phyloP scores from a whole-genome alignment of 1,140 invertebrate species.

The Brachionus manjavacas region DNA sequence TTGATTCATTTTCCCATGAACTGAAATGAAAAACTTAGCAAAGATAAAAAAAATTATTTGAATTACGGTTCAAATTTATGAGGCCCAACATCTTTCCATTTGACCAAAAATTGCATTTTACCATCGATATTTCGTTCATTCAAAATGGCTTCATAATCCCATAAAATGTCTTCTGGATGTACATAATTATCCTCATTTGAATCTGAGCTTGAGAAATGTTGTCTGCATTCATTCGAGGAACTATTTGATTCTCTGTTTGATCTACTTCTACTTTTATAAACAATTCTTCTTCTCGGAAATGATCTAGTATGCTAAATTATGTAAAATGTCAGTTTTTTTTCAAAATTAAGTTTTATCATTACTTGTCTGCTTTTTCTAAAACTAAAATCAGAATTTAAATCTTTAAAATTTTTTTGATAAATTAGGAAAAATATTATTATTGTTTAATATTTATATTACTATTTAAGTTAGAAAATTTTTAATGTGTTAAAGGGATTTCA shows the following conservation, averaged over 20 bases:
- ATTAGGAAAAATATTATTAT: too few species aligned
- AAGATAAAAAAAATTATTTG: not conserved
- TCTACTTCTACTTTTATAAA: not conserved
- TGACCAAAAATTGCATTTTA: not conserved
- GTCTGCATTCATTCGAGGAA: not conserved
- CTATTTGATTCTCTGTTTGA: not conserved
- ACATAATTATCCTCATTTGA: not conserved
- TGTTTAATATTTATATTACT: too few species aligned
- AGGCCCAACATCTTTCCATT: slow-evolving; percentile 15
- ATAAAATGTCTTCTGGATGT: slow-evolving; percentile 14
- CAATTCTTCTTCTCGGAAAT: not conserved
- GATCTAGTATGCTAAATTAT: not conserved
- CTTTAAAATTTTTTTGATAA: not conserved
- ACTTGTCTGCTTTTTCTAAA: not conserved
- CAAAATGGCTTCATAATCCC: not conserved
- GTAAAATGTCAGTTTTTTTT: not conserved
- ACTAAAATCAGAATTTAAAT: not conserved
- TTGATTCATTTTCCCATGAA: slow-evolving; percentile 7
- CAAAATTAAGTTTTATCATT: not conserved
- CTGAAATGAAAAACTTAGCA: not conserved
- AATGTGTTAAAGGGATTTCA: too few species aligned
- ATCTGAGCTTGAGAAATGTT: not conserved
- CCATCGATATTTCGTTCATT: not conserved
- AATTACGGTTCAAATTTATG: slow-evolving; percentile 23
- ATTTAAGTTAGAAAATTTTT: too few species aligned